Evolutionary conservation across 1,140 invertebrate genomes (phyloP).

Genomic region (Lanistes nyassanus): DNA sequence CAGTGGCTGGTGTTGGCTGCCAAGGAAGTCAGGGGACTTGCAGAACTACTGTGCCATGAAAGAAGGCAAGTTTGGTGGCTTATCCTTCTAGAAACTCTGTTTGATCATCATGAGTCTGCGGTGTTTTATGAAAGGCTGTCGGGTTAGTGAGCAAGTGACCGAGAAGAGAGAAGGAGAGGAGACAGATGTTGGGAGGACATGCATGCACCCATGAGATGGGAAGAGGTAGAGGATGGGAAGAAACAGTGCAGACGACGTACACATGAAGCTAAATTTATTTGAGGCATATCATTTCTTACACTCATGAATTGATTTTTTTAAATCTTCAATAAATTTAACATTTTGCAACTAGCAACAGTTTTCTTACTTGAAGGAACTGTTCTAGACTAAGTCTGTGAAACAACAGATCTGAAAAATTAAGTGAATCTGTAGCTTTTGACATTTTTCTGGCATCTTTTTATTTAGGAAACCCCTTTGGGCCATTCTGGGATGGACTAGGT

Average conservation of each 20-base stretch:
- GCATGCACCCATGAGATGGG: too few species aligned
- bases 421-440: not conserved
- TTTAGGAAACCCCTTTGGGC: slow-evolving; percentile 95
- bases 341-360: too few species aligned
- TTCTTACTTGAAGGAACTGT: not conserved
- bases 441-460: slow-evolving; percentile 16
- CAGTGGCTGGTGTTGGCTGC: slow-evolving; percentile 70
- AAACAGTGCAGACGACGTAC: too few species aligned
- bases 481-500: slow-evolving; percentile 94
- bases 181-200: not conserved
- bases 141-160: not conserved
- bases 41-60: slow-evolving; percentile 55
- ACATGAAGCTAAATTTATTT: too few species aligned
- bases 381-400: not conserved
- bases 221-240: too few species aligned
- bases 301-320: too few species aligned
- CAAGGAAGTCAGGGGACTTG: slow-evolving; percentile 4
- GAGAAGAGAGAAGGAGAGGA: not conserved
- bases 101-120: not conserved
- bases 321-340: too few species aligned
- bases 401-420: not conserved
- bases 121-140: not conserved
- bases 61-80: slow-evolving; percentile 43
- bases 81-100: too few species aligned
- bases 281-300: too few species aligned